Conservation (phyloP, 23 tunicate genomes). For the Halocynthia aurantium region DNA sequence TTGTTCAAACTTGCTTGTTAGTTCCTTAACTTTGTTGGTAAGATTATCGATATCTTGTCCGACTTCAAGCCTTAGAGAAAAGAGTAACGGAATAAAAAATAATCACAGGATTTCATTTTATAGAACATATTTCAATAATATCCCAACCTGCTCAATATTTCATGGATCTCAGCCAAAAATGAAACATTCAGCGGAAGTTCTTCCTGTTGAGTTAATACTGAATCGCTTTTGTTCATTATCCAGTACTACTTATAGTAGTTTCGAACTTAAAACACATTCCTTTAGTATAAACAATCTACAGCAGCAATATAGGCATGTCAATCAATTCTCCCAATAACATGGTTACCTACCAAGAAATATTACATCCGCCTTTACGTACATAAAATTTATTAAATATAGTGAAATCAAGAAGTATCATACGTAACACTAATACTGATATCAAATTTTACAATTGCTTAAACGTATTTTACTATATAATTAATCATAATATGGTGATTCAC, state of each 20-base stretch:
- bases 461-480: too few relatives aligned
- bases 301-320: too few relatives aligned
- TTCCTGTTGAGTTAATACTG: conserved; percentile 22
- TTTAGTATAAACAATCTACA: too few relatives aligned
- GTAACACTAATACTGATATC: too few relatives aligned
- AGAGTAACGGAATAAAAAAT: background rate
- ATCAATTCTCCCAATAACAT: too few relatives aligned
- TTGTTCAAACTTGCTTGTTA: conserved; percentile 65
- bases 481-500: too few relatives aligned
- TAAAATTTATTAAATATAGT: too few relatives aligned
- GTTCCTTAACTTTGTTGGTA: conserved; percentile 52
- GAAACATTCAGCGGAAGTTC: conserved; percentile 38
- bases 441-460: too few relatives aligned
- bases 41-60: conserved; percentile 78
- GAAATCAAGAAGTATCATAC: too few relatives aligned
- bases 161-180: conserved; percentile 72
- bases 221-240: conserved; percentile 1
- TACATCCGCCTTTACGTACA: too few relatives aligned
- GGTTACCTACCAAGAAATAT: too few relatives aligned
- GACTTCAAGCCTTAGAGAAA: conserved; percentile 30
- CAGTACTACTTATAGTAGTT: background rate
- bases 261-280: too few relatives aligned
- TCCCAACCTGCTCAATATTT: conserved; percentile 50
- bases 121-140: background rate
- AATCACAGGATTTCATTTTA: background rate